Evolutionary conservation across 2,113 vertebrate genomes (phyloP), one percentile per base, ranked within the genome.

Genomic region (Megalops atlanticus): DNA sequence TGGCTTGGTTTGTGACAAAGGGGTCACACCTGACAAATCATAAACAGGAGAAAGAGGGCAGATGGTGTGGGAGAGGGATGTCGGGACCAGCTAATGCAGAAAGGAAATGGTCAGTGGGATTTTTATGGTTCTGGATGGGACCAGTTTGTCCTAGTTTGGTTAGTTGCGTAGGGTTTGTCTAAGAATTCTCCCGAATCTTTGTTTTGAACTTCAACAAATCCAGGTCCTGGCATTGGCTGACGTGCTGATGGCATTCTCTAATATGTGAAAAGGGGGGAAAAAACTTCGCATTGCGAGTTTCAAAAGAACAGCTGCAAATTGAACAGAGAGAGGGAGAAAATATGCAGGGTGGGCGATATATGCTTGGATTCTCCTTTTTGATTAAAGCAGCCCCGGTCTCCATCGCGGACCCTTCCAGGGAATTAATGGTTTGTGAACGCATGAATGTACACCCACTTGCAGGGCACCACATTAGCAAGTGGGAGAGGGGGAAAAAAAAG

Each of bases 351-450:
- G 81, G 76, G 68, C 76, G 81, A 77, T 64, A 81, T 80, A 52
- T 18, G 45, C 80, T 83, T 70, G 54, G 69, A 80, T 76, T 80
- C 85, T 27, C 4, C 71, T 76, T 73, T 83, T 76, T 86, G 85
- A 85, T 86, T 86, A 84, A 85, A 85, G 84, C 24, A 4, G 75
- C 79, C 75, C 12, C 41, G 75, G 43, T 74, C 75, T 77, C 72
- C 76, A 78, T 64, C 3, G 39, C 81, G 74, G 36, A 40, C 71
- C 45, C 47, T 49, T n/a, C 49, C 71, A 68, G 47, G 58, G 84
- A 81, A 84, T 86, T 86, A 82, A 86, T 80, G 79, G 81, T 77
- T 82, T 85, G 78, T 72, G 69, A 85, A 78, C n/a, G 72, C 70
- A 84, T 85, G 82, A 81, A 76, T 80, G 83, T 86, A 33, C 54